Evolutionary conservation across 2,797 vertebrate species (phyloP), one percentile per base, ranked within the genome.

Genomic region (Thalassophryne amazonica): DNA sequence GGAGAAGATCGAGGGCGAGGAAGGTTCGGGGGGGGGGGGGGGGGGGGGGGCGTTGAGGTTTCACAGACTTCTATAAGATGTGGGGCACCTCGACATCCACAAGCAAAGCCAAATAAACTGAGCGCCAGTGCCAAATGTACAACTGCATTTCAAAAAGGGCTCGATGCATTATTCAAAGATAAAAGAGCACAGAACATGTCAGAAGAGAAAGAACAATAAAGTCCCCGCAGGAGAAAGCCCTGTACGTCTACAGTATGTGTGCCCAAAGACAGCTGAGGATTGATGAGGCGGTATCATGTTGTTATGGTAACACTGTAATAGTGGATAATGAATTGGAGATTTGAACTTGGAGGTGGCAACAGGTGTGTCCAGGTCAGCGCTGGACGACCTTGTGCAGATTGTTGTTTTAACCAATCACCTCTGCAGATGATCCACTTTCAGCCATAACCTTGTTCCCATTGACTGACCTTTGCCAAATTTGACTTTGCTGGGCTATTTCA

Each of bases 41-140:
- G 20, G 28, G 12, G 19, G 24, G 48, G 33, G 22, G 47, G 27
- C 29, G 60, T 55, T 63, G 79, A 73, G 35, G 12, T 53, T 69
- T 65, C 66, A 84, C 62, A 61, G 80, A 48, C 57, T 75, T 73
- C 69, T 81, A 18, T 73, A 67, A 76, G 42, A 34, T 41, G 52
- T 57, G 57, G 56, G 47, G 56, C 63, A 66, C 43, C 58, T 76
- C 40, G 2, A 65, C 60, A 53, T 83, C 39, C 73, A 49, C 71
- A 73, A 78, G 70, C 62, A 72, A 84, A 86, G 60, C 64, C 76
- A 87, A 85, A 83, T 68, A 83, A 86, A 86, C 71, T 2, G 10
- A 60, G 39, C 31, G 24, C 48, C 41, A 49, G 46, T 69, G 69
- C 71, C 76, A 81, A 81, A 81, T 28, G 48, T 73, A 66, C 28